Evolutionary conservation across 2,888 invertebrate genomes (phyloP).

Genomic region (Buathra laborator): DNA sequence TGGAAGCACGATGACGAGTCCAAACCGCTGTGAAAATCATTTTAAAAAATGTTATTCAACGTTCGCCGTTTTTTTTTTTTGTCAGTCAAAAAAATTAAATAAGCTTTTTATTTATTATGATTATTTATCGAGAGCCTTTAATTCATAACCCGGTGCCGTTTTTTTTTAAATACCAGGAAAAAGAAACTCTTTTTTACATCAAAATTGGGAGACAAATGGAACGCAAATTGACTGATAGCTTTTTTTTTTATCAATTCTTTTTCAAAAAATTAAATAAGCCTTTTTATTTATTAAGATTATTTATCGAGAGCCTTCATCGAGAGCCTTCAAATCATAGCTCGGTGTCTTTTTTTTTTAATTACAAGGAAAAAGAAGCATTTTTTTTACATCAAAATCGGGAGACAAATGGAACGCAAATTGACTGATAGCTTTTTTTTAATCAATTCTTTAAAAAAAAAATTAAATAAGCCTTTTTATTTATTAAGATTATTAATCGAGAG

Average conservation of each 20-base stretch:
- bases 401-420: neutral
- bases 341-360: no score
- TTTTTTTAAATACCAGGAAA: neutral
- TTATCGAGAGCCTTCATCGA: no score
- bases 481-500: no score
- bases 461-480: no score
- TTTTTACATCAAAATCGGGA: neutral
- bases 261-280: neutral
- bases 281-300: no score
- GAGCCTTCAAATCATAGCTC: no score
- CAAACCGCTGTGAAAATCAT: constrained; percentile 90
- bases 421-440: constrained; percentile 8
- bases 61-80: neutral
- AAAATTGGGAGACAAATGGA: neutral
- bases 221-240: neutral
- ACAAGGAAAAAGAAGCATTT: neutral
- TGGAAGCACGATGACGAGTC: constrained; percentile 98
- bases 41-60: constrained; percentile 30
- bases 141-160: no score
- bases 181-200: neutral
- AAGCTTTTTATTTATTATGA: neutral
- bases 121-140: no score
- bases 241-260: constrained; percentile 8
- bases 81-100: neutral
- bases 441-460: neutral